Base-by-base conservation (phyloP, 2,113 vertebrate genomes). In the Cryptomyrus ogoouensis region DNA sequence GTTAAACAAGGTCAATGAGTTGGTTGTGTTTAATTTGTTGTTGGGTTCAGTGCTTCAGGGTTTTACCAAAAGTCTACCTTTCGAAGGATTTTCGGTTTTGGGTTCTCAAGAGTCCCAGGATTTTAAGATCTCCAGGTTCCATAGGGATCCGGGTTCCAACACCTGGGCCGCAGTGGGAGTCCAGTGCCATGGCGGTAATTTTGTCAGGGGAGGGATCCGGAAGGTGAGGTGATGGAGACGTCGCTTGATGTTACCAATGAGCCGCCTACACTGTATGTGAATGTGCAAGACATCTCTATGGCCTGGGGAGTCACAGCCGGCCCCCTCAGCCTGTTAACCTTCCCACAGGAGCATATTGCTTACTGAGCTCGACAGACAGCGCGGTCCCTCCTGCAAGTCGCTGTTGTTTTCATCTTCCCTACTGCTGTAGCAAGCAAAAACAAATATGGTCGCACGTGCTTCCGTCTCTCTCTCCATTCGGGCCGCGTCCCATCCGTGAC, bases 361-460 rank as follows among this genome's bases (percentile, higher is more conserved):
- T 94, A 94, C 93, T 93, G 92, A 91, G 91, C 93, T 93, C 91
- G 74, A 13, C 39, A 89, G 88, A 90, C 50, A 89, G 21, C 31
- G 44, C 24, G 13, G 13, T 44, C 35, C 66, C 70, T 74, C n/a
- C 10, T 80, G 19, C 84, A 70, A 88, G 88, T 90, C 84, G 39
- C 12, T 58, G 70, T 80, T 94, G 89, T 94, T 95, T 95, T 94
- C 91, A 89, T 94, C 95, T 49, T 53, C 92, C 90, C 89, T 89
- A 66, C 93, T 94, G 91, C 93, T 93, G 90, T 93, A 92, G 90
- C 90, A 91, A 92, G 88, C 88, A 94, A 95, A 94, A 95, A 95
- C 93, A 95, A 95, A 95, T 94, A 95, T 70, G 77, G 88, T 89
- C 93, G 90, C 91, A 90, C 70, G 86, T 77, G 66, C 89, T 91